These are phyloP conservation scores for Ia io DNA, from an alignment of 2,113 vertebrate species.

Conservation along the genomic window DNA sequence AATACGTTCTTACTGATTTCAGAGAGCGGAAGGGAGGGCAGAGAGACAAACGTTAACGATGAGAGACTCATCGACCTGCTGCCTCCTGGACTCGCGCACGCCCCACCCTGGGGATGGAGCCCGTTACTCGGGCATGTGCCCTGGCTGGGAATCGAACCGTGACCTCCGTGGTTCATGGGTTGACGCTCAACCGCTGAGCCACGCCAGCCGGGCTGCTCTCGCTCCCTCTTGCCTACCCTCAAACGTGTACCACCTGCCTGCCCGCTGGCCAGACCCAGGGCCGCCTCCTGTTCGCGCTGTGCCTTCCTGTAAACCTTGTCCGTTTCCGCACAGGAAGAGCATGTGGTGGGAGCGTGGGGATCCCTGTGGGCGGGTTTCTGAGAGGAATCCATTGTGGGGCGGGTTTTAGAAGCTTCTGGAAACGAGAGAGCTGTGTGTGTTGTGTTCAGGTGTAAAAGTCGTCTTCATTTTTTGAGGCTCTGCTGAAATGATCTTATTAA, in stretches of 20 bases:
- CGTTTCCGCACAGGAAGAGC: not conserved
- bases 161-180: no score
- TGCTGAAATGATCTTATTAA: not conserved
- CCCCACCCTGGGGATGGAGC: no score
- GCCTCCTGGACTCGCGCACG: no score
- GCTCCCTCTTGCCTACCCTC: not conserved
- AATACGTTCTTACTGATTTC: no score
- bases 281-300: not conserved
- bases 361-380: not conserved
- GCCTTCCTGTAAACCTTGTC: not conserved
- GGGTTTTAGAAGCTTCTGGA: not conserved
- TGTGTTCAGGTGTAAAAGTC: not conserved
- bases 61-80: no score
- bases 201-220: no score
- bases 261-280: not conserved
- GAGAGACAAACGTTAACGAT: no score
- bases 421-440: not conserved
- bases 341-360: accelerated
- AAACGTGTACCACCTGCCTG: no score
- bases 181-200: no score
- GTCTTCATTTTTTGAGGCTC: not conserved
- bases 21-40: no score
- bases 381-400: not conserved
- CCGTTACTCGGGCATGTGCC: no score
- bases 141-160: no score